These are phyloP conservation scores for Aphaenogaster rudis DNA, from an alignment of 1,140 invertebrate species.

Conservation along the genomic window DNA sequence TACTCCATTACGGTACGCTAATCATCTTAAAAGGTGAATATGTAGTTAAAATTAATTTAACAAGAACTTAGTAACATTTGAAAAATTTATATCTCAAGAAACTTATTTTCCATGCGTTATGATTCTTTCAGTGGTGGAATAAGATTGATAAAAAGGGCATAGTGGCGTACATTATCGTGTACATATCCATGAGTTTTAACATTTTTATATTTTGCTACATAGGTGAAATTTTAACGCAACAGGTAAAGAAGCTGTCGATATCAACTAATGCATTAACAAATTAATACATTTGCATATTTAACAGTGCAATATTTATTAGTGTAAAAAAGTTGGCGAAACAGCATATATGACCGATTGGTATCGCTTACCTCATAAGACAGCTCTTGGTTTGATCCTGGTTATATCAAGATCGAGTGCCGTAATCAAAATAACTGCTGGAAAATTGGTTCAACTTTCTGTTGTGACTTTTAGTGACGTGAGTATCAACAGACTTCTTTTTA, in stretches of 20 bases:
- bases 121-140: conserved; percentile 74
- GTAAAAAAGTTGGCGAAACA: conserved; percentile 65
- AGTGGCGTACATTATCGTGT: conserved; percentile 64
- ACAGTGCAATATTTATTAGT: conserved; percentile 64
- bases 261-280: not conserved
- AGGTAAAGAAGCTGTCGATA: conserved; percentile 57
- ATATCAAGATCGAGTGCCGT: conserved; percentile 68
- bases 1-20: conserved; percentile 76
- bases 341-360: conserved; percentile 74
- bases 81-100: conserved; percentile 17
- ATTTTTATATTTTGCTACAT: conserved; percentile 78
- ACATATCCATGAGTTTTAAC: conserved; percentile 75
- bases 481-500: conserved; percentile 13
- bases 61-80: conserved; percentile 24
- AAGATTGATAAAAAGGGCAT: conserved; percentile 59
- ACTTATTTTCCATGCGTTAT: not conserved
- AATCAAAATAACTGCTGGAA: conserved; percentile 73
- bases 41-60: conserved; percentile 18
- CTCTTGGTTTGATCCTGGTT: conserved; percentile 68
- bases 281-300: conserved; percentile 33
- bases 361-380: conserved; percentile 62
- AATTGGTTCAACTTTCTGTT: conserved; percentile 69
- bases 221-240: conserved; percentile 71
- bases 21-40: conserved; percentile 51
- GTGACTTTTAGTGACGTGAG: conserved; percentile 73